These are phyloP conservation scores for Pristionchus exspectatus DNA, from an alignment of 2,888 invertebrate species.

Conservation along the genomic window DNA sequence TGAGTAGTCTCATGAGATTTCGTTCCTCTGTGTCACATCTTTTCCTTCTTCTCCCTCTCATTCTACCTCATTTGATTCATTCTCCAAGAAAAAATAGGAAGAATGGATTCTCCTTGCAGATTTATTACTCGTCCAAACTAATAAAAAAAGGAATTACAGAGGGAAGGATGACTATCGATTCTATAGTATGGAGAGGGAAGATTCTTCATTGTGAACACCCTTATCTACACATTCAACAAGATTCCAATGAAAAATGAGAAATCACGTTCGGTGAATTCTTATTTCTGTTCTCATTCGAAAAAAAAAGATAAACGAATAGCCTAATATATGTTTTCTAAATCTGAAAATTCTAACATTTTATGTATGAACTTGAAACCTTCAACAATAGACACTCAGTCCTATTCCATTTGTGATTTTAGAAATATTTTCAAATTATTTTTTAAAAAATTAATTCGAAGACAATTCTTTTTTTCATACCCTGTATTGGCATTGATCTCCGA, in stretches of 20 bases:
- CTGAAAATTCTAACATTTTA: too few relatives aligned
- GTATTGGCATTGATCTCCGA: constrained; percentile 54
- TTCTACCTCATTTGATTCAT: constrained; percentile 35
- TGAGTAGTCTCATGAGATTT: constrained; percentile 20
- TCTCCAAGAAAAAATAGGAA: not conserved
- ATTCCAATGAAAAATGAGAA: too few relatives aligned
- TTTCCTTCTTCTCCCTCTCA: constrained; percentile 2
- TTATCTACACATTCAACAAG: too few relatives aligned
- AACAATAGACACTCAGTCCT: too few relatives aligned
- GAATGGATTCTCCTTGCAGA: not conserved
- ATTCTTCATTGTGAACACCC: not conserved
- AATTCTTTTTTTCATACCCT: not conserved
- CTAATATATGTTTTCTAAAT: too few relatives aligned
- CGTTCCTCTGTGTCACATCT: constrained; percentile 17
- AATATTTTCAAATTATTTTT: too few relatives aligned
- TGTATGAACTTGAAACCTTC: too few relatives aligned
- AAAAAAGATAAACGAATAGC: too few relatives aligned
- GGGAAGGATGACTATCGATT: not conserved
- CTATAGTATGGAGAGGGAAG: not conserved
- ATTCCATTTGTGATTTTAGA: too few relatives aligned
- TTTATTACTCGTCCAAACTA: not conserved
- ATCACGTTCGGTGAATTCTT: too few relatives aligned
- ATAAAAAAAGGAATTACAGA: not conserved
- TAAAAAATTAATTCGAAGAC: not conserved
- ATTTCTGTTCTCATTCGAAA: not conserved